Conservation (phyloP, 2,797 vertebrate genomes). For the Dipus sagitta region DNA sequence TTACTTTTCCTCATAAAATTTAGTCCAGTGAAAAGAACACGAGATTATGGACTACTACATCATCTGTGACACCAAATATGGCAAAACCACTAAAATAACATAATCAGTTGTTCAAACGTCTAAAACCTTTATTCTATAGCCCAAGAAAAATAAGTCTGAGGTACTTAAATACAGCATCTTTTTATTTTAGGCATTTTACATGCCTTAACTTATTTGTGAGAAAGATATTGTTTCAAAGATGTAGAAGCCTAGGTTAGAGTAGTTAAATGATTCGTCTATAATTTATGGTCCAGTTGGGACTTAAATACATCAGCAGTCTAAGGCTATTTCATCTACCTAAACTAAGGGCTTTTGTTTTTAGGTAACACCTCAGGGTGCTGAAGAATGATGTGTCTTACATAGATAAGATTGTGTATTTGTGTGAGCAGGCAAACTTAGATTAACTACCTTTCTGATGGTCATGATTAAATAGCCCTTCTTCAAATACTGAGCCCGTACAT, state of each 20-base stretch:
- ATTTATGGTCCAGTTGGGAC: neutral
- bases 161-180: conserved; percentile 26
- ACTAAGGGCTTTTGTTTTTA: neutral
- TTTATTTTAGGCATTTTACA: conserved; percentile 51
- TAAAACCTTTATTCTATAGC: conserved; percentile 66
- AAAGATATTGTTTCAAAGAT: conserved; percentile 28
- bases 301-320: neutral
- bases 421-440: neutral
- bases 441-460: neutral
- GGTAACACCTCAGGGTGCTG: neutral
- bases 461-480: neutral
- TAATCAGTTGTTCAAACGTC: conserved; percentile 64
- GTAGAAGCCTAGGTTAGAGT: conserved; percentile 13
- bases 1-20: conserved; percentile 78
- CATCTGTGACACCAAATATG: conserved; percentile 51
- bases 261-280: neutral
- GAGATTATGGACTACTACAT: conserved; percentile 31
- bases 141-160: conserved; percentile 75
- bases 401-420: neutral
- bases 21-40: conserved; percentile 62
- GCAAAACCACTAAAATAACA: conserved; percentile 42
- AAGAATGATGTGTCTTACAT: neutral
- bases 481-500: neutral
- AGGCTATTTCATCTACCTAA: neutral
- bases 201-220: conserved; percentile 36